phyloP scores from a whole-genome alignment of 1,140 invertebrate species.

The Goniozus legneri region DNA sequence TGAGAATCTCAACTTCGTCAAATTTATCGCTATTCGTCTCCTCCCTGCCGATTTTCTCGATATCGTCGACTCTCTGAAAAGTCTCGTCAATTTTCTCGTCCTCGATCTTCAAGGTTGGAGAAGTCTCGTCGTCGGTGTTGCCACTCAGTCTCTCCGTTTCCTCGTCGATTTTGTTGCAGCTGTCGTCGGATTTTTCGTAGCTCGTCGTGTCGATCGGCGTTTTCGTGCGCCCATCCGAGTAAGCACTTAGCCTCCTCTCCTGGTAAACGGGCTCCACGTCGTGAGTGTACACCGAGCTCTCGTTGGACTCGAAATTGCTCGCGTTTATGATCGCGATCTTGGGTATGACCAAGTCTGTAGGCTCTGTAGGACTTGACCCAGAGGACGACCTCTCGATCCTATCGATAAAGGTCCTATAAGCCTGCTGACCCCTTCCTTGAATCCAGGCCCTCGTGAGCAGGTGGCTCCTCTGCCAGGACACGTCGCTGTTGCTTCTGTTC shows the following conservation, averaged over 20 bases:
- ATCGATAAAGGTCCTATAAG: conserved; percentile 27
- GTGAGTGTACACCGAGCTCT: conserved; percentile 42
- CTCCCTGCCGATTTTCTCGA: too few relatives aligned
- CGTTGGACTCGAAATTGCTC: conserved; percentile 48
- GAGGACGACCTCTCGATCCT: conserved; percentile 13
- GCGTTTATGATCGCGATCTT: conserved; percentile 49
- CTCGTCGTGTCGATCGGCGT: conserved; percentile 38
- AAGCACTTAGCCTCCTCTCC: conserved; percentile 27
- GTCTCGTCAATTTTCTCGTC: conserved; percentile 1
- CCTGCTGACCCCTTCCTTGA: conserved; percentile 25
- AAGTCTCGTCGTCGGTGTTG: neutral
- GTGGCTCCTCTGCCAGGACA: conserved; percentile 42
- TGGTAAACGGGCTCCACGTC: conserved; percentile 33
- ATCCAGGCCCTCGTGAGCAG: conserved; percentile 34
- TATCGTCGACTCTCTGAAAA: neutral
- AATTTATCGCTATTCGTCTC: neutral
- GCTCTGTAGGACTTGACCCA: conserved; percentile 17
- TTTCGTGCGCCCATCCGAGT: conserved; percentile 35
- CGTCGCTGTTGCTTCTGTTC: conserved; percentile 43
- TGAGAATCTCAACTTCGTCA: conserved; percentile 13
- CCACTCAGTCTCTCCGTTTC: conserved; percentile 23
- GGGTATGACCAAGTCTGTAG: conserved; percentile 37
- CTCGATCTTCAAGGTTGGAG: neutral
- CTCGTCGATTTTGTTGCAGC: conserved; percentile 23
- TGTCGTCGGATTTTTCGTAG: conserved; percentile 32